Conservation (phyloP, 2,888 invertebrate species). For the Matsumyia berberina region DNA sequence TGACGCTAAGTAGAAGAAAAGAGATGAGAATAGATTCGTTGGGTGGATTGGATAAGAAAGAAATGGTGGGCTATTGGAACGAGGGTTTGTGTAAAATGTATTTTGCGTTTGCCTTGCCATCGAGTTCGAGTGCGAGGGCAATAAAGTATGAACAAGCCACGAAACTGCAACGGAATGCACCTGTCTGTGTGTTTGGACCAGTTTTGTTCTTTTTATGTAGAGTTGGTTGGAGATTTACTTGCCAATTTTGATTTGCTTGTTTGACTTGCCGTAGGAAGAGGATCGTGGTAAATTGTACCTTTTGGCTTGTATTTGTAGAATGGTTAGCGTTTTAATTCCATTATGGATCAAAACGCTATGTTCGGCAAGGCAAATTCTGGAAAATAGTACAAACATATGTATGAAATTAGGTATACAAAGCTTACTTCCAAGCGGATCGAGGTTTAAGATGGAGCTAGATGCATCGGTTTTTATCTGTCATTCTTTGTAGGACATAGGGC, state of each 20-base stretch:
- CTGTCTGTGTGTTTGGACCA: conserved; percentile 38
- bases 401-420: too few species aligned
- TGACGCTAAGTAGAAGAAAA: conserved; percentile 14
- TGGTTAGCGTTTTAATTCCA: too few species aligned
- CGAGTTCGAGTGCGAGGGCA: background rate
- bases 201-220: conserved; percentile 7
- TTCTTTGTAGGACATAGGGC: too few species aligned
- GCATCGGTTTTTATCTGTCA: too few species aligned
- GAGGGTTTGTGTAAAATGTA: background rate
- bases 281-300: background rate
- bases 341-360: too few species aligned
- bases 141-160: conserved; percentile 24
- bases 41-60: too few species aligned
- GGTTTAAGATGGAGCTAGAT: too few species aligned
- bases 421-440: too few species aligned
- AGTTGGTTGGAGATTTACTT: conserved; percentile 11
- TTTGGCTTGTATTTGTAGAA: background rate
- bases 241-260: conserved; percentile 5
- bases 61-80: conserved; percentile 7
- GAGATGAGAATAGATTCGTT: too few species aligned
- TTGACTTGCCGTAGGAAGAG: background rate
- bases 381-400: too few species aligned
- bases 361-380: too few species aligned
- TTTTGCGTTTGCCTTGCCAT: background rate
- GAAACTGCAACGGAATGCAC: conserved; percentile 57